Base-by-base conservation (phyloP, 2,113 vertebrate species). In the Laticauda colubrina region DNA sequence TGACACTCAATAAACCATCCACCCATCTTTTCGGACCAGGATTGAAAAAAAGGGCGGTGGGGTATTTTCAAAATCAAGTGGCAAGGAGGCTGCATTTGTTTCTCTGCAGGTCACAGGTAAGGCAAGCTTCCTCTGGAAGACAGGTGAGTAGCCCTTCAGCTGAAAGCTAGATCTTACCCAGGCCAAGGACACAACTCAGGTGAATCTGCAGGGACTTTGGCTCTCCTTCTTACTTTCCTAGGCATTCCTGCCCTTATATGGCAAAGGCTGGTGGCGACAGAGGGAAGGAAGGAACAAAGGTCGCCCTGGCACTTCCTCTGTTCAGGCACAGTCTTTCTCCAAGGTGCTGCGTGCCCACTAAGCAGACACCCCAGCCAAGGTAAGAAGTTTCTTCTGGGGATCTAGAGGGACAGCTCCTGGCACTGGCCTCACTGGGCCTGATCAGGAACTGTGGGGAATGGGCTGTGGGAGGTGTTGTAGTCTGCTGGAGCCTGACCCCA, bases 201-300 rank as follows among this genome's bases (percentile, higher is more conserved):
- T 12, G 20, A 34, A 94, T 8, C 93, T 57, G 1, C 1, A 69
- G 48, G 69, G 93, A 97, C 96, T 96, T 97, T 96, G 95, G 94
- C 95, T 96, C 88, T 86, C 34, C 85, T 59, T 61, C 88, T 93
- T 90, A 89, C 55, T 53, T 59, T 90, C 18, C 1, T 29, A 94
- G 95, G 81, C 90, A 94, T 95, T 92, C 92, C 91, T 97, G 94
- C 90, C 97, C 97, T 96, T 97, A 97, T 97, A 97, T 97, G 97
- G 97, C 89, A 91, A 97, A 85, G 0, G 57, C 21, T 94, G 95
- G 95, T 93, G 51, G 59, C 93, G 26, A n/a, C 93, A 89, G 92
- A 81, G 94, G 93, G 86, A 56, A 90, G 21, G 21, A 94, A n/a
- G 89, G 97, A 92, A 95, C 97, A 97, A 97, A 97, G 97, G 95